Evolutionary conservation across 2,888 invertebrate genomes (phyloP).

Genomic region (Ischnus inquisitorius): DNA sequence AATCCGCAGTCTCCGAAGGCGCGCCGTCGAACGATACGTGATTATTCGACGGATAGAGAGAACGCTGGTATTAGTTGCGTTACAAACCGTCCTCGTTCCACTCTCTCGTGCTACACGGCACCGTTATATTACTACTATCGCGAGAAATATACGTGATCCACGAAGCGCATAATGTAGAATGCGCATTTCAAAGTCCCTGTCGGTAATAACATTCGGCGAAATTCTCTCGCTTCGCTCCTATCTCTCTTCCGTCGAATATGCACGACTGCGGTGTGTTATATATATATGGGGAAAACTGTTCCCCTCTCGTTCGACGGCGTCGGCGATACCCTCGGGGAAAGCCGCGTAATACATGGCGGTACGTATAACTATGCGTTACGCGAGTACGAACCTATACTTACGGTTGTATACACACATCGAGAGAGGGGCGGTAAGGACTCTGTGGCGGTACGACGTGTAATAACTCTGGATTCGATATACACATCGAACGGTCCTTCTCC

Average conservation of each 20-base stretch:
- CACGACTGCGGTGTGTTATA: slow-evolving; percentile 26
- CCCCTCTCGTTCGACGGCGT: background rate
- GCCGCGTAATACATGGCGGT: slow-evolving; percentile 13
- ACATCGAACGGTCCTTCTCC: slow-evolving; percentile 34
- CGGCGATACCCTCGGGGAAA: slow-evolving; percentile 35
- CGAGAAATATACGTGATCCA: slow-evolving; percentile 43
- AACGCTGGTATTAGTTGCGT: background rate
- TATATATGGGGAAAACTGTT: slow-evolving; percentile 27
- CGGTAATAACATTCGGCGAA: slow-evolving; percentile 66
- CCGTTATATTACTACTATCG: slow-evolving; percentile 32
- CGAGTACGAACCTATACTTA: slow-evolving; percentile 10
- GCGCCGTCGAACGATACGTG: slow-evolving; percentile 66
- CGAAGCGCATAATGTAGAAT: slow-evolving; percentile 54
- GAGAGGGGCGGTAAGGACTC: slow-evolving; percentile 2
- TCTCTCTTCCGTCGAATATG: slow-evolving; percentile 24
- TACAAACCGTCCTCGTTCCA: background rate
- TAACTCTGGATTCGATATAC: slow-evolving; percentile 55
- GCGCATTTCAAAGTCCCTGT: slow-evolving; percentile 66
- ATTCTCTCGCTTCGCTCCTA: slow-evolving; percentile 46
- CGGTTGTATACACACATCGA: slow-evolving; percentile 15
- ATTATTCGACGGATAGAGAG: slow-evolving; percentile 58
- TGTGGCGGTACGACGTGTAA: slow-evolving; percentile 49
- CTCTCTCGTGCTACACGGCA: background rate
- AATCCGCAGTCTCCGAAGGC: slow-evolving; percentile 40
- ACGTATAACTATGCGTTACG: background rate